Evolutionary conservation across 2,888 invertebrate genomes (phyloP).

Genomic region (Habrosyne pyritoides): DNA sequence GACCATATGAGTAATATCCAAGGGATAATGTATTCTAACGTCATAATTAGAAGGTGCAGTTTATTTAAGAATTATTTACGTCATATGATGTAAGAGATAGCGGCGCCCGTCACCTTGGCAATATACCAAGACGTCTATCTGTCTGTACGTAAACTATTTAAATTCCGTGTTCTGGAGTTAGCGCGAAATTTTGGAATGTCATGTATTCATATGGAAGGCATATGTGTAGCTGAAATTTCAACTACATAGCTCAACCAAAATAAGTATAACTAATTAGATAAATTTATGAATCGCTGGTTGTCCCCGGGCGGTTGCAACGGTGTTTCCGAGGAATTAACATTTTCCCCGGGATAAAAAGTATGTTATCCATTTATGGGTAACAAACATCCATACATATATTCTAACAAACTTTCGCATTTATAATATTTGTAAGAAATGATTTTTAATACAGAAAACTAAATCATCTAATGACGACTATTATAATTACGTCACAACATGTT

Average conservation of each 20-base stretch:
- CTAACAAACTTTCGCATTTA: too few relatives aligned
- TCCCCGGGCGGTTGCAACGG: too few relatives aligned
- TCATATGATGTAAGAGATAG: slow-evolving; percentile 38
- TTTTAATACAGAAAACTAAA: too few relatives aligned
- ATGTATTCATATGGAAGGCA: background rate
- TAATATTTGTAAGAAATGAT: too few relatives aligned
- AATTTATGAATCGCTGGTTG: too few relatives aligned
- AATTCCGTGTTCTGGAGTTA: slow-evolving; percentile 47
- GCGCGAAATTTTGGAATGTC: slow-evolving; percentile 37
- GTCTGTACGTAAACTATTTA: slow-evolving; percentile 41
- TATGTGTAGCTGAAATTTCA: background rate
- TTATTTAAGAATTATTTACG: slow-evolving; percentile 19
- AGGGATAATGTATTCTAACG: slow-evolving; percentile 14
- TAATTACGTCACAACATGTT: too few relatives aligned
- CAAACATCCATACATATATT: too few relatives aligned
- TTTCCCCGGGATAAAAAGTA: background rate
- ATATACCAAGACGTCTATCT: slow-evolving; percentile 50
- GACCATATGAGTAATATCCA: background rate
- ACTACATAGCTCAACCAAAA: background rate
- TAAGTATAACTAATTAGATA: too few relatives aligned
- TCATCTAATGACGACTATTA: too few relatives aligned
- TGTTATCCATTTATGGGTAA: too few relatives aligned
- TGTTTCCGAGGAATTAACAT: too few relatives aligned
- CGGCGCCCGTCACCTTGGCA: slow-evolving; percentile 54
- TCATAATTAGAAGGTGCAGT: slow-evolving; percentile 15